Conservation (phyloP, 2,888 invertebrate species). For the Biston stratarius region DNA sequence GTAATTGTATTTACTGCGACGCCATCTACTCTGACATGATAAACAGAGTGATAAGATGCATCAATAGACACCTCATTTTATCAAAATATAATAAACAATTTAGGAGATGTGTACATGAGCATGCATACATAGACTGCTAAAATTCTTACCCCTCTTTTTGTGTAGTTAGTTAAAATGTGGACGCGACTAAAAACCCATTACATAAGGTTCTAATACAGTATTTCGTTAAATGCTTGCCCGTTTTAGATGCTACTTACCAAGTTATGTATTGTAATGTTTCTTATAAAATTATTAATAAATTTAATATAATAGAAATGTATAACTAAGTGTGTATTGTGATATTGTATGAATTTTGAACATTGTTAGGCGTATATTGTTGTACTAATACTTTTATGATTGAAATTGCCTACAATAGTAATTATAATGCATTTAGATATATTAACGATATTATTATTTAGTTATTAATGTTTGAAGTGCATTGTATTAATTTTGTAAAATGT, state of each 20-base stretch:
- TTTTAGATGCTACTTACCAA: not conserved
- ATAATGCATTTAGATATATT: not conserved
- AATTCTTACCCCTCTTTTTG: too few species aligned
- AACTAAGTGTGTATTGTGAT: conserved; percentile 36
- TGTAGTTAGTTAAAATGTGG: not conserved
- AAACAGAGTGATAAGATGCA: too few species aligned
- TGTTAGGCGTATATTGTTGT: conserved; percentile 10
- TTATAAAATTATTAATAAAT: conserved; percentile 12
- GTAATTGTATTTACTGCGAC: too few species aligned
- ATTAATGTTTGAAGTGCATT: conserved; percentile 33
- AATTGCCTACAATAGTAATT: not conserved
- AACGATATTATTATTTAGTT: conserved; percentile 2
- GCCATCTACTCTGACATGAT: too few species aligned
- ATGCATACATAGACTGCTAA: too few species aligned
- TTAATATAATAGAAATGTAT: conserved; percentile 18
- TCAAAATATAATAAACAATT: too few species aligned
- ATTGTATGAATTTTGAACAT: conserved; percentile 37
- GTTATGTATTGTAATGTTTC: conserved; percentile 15
- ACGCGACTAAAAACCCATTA: not conserved
- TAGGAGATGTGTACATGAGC: too few species aligned
- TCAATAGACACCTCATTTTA: too few species aligned
- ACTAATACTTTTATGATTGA: conserved; percentile 1
- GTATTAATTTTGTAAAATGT: conserved; percentile 27
- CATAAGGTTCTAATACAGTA: not conserved
- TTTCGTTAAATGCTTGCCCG: not conserved